A percentile compares a stretch with the other conserved stretches of the same genome.
Conservation (phyloP, 64 coral and sea anemone species). For the Trachythela sp. region DNA sequence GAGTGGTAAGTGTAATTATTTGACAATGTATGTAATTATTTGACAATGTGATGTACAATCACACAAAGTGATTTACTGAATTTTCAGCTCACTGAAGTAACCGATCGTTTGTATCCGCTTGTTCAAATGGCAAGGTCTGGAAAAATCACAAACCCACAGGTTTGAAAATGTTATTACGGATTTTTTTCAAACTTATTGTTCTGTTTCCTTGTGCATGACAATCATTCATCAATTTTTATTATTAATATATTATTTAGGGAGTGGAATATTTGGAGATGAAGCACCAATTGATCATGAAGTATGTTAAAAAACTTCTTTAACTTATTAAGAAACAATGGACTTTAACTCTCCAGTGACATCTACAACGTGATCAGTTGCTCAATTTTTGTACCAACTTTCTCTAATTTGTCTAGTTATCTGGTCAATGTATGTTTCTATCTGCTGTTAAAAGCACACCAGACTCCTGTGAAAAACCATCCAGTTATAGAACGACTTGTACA, state of each 20-base stretch:
- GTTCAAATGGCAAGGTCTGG: slow-evolving; percentile 70
- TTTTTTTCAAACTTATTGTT: background rate
- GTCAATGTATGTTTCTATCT: slow-evolving; percentile 91
- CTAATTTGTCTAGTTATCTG: slow-evolving; percentile 68
- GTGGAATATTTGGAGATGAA: slow-evolving; percentile 79
- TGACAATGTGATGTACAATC: no score
- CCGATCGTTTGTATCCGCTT: slow-evolving; percentile 52
- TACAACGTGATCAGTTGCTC: background rate
- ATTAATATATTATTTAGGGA: no score
- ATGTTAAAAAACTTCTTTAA: background rate
- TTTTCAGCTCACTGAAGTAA: slow-evolving; percentile 62
- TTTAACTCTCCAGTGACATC: no score
- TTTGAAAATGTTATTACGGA: background rate
- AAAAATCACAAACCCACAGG: slow-evolving; percentile 62
- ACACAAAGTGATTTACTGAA: no score
- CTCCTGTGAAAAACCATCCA: slow-evolving; percentile 74
- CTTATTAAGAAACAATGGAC: no score
- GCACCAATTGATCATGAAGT: slow-evolving; percentile 88
- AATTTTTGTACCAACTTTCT: background rate
- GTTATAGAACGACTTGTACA: slow-evolving; percentile 88
- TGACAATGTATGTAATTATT: no score
- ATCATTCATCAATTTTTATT: no score
- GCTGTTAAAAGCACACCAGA: slow-evolving; percentile 68
- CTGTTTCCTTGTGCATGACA: no score
- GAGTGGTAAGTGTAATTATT: no score